Conservation (phyloP, 2,888 invertebrate genomes). For the Drosophila pegasa region DNA sequence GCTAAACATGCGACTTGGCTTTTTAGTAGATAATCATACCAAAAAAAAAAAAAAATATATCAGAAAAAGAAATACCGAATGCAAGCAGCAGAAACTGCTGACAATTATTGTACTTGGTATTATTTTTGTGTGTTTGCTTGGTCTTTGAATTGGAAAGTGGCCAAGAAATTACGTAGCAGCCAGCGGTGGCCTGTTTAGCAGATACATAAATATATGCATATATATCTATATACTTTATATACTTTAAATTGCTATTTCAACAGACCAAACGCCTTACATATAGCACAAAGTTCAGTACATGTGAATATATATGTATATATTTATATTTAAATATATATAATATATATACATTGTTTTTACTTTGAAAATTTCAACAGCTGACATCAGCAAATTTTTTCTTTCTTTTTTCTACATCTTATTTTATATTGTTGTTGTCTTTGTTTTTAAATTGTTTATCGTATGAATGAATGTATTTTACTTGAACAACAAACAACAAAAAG, state of each 20-base stretch:
- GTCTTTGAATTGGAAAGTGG: conserved; percentile 41
- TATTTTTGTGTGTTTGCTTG: not conserved
- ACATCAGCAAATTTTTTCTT: conserved; percentile 24
- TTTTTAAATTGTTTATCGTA: conserved; percentile 12
- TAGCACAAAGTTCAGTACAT: conserved; percentile 50
- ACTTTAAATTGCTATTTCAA: conserved; percentile 20
- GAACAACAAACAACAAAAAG: conserved; percentile 12
- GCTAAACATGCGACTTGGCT: conserved; percentile 7
- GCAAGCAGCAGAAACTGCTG: conserved; percentile 35
- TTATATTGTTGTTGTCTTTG: conserved; percentile 11
- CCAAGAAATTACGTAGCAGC: conserved; percentile 51
- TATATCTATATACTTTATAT: conserved; percentile 9
- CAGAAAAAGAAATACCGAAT: conserved; percentile 17
- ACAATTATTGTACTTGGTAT: conserved; percentile 44
- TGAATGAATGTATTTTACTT: conserved; percentile 39
- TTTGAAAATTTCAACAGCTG: conserved; percentile 31
- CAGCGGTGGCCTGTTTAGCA: conserved; percentile 49
- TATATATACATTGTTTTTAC: conserved; percentile 21
- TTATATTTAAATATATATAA: conserved; percentile 12
- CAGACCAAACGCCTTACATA: conserved; percentile 8
- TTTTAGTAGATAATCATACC: conserved; percentile 17
- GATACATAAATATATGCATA: conserved; percentile 4
- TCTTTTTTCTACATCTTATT: not conserved
- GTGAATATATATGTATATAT: not conserved
- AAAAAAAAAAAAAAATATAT: conserved; percentile 1